phyloP scores from a whole-genome alignment of 2,888 invertebrate species.

The Parnassius glacialis region DNA sequence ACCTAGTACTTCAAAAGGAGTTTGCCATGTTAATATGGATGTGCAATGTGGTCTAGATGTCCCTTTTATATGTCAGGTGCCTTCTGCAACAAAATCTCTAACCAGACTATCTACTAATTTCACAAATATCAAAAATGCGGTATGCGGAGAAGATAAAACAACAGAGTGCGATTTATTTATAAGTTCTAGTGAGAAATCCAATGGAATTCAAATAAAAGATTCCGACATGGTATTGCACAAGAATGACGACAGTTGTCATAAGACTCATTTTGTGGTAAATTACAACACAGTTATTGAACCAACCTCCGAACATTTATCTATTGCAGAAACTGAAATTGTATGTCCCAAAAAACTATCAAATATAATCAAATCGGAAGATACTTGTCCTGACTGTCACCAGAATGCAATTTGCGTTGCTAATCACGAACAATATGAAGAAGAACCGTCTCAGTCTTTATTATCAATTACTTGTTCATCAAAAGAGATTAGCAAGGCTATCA shows the following conservation, averaged over 20 bases:
- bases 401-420: conserved; percentile 13
- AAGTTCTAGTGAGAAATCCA: conserved; percentile 37
- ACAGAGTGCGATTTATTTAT: conserved; percentile 32
- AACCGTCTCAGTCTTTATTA: conserved; percentile 9
- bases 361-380: conserved; percentile 41
- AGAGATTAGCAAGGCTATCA: conserved; percentile 36
- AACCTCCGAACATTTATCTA: conserved; percentile 15
- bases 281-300: conserved; percentile 1
- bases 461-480: conserved; percentile 26
- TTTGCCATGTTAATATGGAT: conserved; percentile 61
- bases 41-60: conserved; percentile 68
- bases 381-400: conserved; percentile 39
- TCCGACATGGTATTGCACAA: conserved; percentile 36
- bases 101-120: conserved; percentile 1
- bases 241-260: conserved; percentile 36
- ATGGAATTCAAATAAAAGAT: conserved; percentile 54
- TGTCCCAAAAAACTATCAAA: conserved; percentile 38
- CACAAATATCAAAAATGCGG: conserved; percentile 3
- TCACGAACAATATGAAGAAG: conserved; percentile 29
- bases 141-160: conserved; percentile 5
- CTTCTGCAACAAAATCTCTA: conserved; percentile 44
- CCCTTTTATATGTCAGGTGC: conserved; percentile 37
- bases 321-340: conserved; percentile 36
- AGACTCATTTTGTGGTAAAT: conserved; percentile 29
- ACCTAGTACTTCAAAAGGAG: conserved; percentile 73